These are phyloP conservation scores for Butorides virescens DNA, from an alignment of 2,113 vertebrate species.

Conservation along the genomic window DNA sequence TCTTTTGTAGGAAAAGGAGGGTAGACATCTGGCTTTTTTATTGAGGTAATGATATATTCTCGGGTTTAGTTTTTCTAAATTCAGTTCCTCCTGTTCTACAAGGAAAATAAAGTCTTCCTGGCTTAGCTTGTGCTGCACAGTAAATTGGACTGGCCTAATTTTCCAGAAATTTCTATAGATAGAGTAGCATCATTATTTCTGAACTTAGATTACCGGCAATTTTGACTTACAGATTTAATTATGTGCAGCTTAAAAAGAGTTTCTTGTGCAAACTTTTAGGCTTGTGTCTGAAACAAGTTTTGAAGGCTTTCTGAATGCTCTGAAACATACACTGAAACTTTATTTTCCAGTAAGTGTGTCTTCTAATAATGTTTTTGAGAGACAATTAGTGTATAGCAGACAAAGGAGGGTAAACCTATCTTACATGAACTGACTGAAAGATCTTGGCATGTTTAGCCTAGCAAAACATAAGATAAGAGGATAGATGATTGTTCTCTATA, in stretches of 20 bases:
- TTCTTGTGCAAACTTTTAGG: background rate
- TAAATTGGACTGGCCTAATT: background rate
- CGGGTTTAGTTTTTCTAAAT: background rate
- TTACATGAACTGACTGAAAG: background rate
- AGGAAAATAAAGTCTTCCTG: background rate
- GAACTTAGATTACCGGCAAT: background rate
- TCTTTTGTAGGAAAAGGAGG: background rate
- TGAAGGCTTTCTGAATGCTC: background rate
- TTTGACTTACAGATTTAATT: background rate
- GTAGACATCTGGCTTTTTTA: background rate
- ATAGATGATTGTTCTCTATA: background rate
- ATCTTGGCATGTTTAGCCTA: conserved; percentile 3
- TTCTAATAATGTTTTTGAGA: background rate
- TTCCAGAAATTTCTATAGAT: background rate
- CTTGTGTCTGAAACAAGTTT: background rate
- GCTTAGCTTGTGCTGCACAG: background rate
- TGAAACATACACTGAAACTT: background rate
- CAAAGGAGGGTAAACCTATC: background rate
- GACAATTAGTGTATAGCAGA: background rate
- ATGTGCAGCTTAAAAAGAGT: background rate
- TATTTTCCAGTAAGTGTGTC: background rate
- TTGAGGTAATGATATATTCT: background rate
- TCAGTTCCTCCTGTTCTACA: background rate
- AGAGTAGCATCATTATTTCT: background rate
- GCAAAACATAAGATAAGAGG: conserved; percentile 24